phyloP scores from a whole-genome alignment of 2,888 invertebrate species.

The Caenorhabditis sinica region DNA sequence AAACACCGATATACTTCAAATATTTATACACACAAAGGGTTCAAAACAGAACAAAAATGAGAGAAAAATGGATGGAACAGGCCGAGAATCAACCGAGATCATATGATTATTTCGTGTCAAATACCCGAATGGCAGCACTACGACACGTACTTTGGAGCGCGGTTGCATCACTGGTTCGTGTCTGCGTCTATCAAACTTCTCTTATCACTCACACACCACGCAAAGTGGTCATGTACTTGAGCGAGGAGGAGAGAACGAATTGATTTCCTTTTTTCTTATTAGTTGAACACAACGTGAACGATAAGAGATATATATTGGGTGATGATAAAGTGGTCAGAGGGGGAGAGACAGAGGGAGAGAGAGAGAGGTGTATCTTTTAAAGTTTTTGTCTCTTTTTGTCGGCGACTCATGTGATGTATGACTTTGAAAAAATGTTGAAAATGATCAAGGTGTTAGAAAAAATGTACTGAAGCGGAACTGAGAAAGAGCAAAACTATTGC shows the following conservation, averaged over 20 bases:
- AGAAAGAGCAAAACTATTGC: conserved; percentile 10
- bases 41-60: conserved; percentile 5
- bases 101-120: conserved; percentile 50
- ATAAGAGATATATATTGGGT: conserved; percentile 25
- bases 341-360: too few species aligned
- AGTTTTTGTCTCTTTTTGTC: conserved; percentile 19
- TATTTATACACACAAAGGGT: neutral
- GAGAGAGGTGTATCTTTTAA: conserved; percentile 17
- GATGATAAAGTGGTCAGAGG: conserved; percentile 24
- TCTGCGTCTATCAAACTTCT: conserved; percentile 16
- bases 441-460: conserved; percentile 5
- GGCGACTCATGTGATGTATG: conserved; percentile 15
- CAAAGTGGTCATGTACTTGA: conserved; percentile 50
- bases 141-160: conserved; percentile 61
- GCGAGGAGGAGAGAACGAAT: conserved; percentile 39
- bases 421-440: conserved; percentile 3
- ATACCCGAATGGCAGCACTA: conserved; percentile 45
- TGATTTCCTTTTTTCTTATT: conserved; percentile 17
- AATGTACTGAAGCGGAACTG: conserved; percentile 1
- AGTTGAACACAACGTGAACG: conserved; percentile 17
- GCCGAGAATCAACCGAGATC: conserved; percentile 40
- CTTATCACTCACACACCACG: neutral
- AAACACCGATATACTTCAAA: neutral
- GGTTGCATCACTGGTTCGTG: conserved; percentile 45
- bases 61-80: neutral